phyloP scores from a whole-genome alignment of 2,113 vertebrate genomes.

The Panthera tigris region DNA sequence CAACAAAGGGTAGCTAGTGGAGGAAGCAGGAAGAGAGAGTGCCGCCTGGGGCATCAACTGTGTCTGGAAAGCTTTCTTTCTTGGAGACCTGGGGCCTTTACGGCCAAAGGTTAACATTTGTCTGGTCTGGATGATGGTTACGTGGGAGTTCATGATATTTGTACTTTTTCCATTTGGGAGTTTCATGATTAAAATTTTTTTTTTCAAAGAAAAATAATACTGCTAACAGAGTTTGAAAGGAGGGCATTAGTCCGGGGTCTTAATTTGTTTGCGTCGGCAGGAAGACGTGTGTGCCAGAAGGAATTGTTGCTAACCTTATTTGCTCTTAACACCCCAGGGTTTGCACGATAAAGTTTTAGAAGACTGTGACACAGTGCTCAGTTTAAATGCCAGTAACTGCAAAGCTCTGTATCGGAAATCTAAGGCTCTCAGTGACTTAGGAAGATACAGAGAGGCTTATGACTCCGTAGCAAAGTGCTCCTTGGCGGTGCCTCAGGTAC shows the following conservation, averaged over 20 bases:
- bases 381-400: conserved; percentile 92
- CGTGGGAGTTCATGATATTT: not conserved
- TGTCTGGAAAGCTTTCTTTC: not conserved
- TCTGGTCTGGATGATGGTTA: not conserved
- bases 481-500: conserved; percentile 94
- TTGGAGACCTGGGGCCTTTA: not conserved
- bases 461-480: conserved; percentile 97
- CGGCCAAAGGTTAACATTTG: not conserved
- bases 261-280: not conserved
- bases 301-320: not conserved
- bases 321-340: conserved; percentile 81
- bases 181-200: not conserved
- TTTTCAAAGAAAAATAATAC: not conserved
- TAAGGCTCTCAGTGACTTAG: conserved; percentile 92
- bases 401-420: conserved; percentile 95
- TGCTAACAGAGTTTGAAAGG: not conserved
- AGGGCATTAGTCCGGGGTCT: not conserved
- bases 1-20: too few species aligned
- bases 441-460: conserved; percentile 93
- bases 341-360: conserved; percentile 92
- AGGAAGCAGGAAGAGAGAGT: not conserved
- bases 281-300: not conserved
- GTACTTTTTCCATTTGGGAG: not conserved
- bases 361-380: conserved; percentile 93
- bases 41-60: fast-evolving